Conservation (phyloP, 2,797 vertebrate genomes). For the Melanotaenia pygmaea region DNA sequence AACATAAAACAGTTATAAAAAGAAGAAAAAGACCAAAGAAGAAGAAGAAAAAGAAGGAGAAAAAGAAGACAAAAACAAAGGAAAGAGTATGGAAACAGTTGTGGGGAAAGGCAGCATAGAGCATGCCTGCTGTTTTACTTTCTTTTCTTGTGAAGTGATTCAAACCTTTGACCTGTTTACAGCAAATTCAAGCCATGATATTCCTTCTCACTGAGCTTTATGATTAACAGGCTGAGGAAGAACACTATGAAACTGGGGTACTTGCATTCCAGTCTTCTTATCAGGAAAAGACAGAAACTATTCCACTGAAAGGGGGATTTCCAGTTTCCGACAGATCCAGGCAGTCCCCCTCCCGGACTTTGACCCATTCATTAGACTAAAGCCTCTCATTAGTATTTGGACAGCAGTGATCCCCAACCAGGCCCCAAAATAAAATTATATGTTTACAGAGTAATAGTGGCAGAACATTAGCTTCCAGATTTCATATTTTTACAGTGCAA, state of each 20-base stretch:
- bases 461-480: not conserved
- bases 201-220: not conserved
- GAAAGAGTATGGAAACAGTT: not conserved
- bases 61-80: too few relatives aligned
- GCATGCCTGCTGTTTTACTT: not conserved
- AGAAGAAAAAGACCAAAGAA: not conserved
- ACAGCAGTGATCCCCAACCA: not conserved
- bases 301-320: slow-evolving; percentile 46
- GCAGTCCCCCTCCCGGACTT: slow-evolving; percentile 18
- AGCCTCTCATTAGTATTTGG: slow-evolving; percentile 25
- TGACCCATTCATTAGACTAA: slow-evolving; percentile 1
- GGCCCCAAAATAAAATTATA: not conserved
- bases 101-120: not conserved
- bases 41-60: not conserved
- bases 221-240: slow-evolving; percentile 15
- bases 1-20: not conserved
- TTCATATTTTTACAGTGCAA: not conserved
- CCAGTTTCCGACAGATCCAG: slow-evolving; percentile 24
- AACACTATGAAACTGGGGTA: slow-evolving; percentile 8
- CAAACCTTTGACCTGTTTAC: slow-evolving; percentile 26
- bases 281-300: slow-evolving; percentile 35
- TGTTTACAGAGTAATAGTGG: not conserved
- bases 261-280: slow-evolving; percentile 31
- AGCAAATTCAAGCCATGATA: not conserved
- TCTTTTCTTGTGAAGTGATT: slow-evolving; percentile 3